Evolutionary conservation across 1,140 invertebrate genomes (phyloP).

Genomic region (Physella acuta): DNA sequence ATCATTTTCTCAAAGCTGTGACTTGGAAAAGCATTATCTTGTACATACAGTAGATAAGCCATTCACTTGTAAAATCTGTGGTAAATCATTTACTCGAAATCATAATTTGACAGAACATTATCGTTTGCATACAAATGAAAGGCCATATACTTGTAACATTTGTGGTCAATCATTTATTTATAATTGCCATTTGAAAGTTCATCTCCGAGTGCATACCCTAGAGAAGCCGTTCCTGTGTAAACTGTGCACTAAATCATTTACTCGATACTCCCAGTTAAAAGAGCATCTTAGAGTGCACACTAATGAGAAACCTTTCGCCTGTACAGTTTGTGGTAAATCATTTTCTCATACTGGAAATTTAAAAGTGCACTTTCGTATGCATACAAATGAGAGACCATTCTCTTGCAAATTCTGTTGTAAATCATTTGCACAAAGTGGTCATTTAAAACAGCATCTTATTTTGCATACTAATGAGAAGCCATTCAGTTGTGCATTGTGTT

Average conservation of each 20-base stretch:
- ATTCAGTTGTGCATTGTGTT: constrained; percentile 24
- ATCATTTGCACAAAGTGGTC: constrained; percentile 15
- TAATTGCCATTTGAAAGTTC: constrained; percentile 15
- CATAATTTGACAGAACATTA: constrained; percentile 22
- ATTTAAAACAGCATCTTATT: constrained; percentile 14
- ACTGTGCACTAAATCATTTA: constrained; percentile 64
- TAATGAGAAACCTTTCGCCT: constrained; percentile 84
- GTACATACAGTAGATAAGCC: constrained; percentile 6
- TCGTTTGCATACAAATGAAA: constrained; percentile 71
- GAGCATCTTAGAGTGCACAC: constrained; percentile 89
- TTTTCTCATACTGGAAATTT: constrained; percentile 14
- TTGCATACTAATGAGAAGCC: constrained; percentile 29
- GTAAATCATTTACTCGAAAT: constrained; percentile 8
- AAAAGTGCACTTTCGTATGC: constrained; percentile 19
- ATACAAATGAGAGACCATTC: constrained; percentile 28
- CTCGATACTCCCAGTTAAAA: not conserved
- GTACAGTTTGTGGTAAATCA: constrained; percentile 11
- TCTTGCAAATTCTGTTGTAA: constrained; percentile 22
- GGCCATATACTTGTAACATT: constrained; percentile 66
- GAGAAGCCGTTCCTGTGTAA: constrained; percentile 72
- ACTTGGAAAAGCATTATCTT: not conserved
- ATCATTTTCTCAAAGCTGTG: constrained; percentile 17
- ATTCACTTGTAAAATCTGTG: constrained; percentile 23
- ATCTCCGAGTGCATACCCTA: constrained; percentile 24
- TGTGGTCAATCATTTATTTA: constrained; percentile 25